Evolutionary conservation across 2,113 vertebrate genomes (phyloP).

Genomic region (Scomber japonicus): DNA sequence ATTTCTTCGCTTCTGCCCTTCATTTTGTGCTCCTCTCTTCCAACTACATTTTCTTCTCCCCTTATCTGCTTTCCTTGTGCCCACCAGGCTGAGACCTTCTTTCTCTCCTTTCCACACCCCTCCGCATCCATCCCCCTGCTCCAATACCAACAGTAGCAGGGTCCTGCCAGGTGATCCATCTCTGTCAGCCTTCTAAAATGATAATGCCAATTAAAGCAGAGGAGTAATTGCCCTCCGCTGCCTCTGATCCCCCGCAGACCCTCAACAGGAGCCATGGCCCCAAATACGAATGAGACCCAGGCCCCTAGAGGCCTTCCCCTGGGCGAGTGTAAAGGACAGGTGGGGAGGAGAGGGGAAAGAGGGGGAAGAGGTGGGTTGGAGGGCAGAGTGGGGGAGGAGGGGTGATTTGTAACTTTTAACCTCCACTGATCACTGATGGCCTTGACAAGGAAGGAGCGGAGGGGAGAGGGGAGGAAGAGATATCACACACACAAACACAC

Average conservation of each 20-base stretch:
- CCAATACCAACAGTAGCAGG: slow-evolving; percentile 64
- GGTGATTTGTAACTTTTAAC: slow-evolving; percentile 89
- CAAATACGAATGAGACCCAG: slow-evolving; percentile 86
- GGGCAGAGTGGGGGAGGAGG: slow-evolving; percentile 57
- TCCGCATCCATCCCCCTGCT: background rate
- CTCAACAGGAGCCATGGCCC: slow-evolving; percentile 82
- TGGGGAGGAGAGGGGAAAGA: slow-evolving; percentile 36
- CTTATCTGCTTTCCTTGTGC: slow-evolving; percentile 33
- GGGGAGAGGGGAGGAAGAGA: slow-evolving; percentile 55
- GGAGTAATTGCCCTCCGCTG: slow-evolving; percentile 90
- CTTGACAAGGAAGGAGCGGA: slow-evolving; percentile 71
- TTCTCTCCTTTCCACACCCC: background rate
- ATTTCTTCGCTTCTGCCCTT: slow-evolving; percentile 52
- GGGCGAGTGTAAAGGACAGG: slow-evolving; percentile 57
- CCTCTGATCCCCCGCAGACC: slow-evolving; percentile 85
- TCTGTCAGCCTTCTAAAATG: slow-evolving; percentile 94
- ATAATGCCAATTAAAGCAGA: slow-evolving; percentile 96
- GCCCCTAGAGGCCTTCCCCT: slow-evolving; percentile 64
- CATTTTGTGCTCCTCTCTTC: slow-evolving; percentile 36
- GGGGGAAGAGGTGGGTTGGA: slow-evolving; percentile 36
- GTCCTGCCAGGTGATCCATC: slow-evolving; percentile 88
- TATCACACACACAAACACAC: slow-evolving; percentile 58
- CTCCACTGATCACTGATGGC: slow-evolving; percentile 86
- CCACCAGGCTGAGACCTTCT: slow-evolving; percentile 38
- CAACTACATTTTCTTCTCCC: slow-evolving; percentile 34